Evolutionary conservation across 2,888 invertebrate species (phyloP).

Genomic region (Epirrhoe alternata): DNA sequence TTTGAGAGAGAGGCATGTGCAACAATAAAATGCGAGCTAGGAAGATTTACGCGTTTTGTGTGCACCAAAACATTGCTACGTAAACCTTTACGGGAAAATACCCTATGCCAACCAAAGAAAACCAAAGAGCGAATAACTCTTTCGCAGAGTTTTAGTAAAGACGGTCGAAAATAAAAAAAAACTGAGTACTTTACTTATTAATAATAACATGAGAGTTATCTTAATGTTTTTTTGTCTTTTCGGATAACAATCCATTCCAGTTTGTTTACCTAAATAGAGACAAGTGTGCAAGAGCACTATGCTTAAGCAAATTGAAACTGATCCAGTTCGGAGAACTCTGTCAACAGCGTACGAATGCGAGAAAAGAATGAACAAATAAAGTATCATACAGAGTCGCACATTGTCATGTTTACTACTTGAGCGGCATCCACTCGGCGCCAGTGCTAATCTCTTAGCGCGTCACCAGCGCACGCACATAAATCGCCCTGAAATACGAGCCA

Average conservation of each 20-base stretch:
- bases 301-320: constrained; percentile 21
- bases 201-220: background rate
- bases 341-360: constrained; percentile 35
- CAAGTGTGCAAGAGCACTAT: constrained; percentile 14
- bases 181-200: background rate
- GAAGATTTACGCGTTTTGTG: background rate
- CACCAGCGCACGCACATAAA: constrained; percentile 83
- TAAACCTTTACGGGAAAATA: constrained; percentile 2
- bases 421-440: constrained; percentile 38
- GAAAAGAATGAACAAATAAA: constrained; percentile 41
- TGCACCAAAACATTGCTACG: constrained; percentile 2
- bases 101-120: background rate
- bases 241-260: background rate
- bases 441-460: constrained; percentile 79
- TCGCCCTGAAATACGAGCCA: constrained; percentile 72
- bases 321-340: constrained; percentile 11
- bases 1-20: constrained; percentile 16
- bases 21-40: constrained; percentile 5
- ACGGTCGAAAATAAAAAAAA: background rate
- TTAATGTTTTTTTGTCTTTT: background rate
- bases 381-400: constrained; percentile 39
- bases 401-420: constrained; percentile 43
- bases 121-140: background rate
- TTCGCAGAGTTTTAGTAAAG: background rate
- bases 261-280: background rate